These are phyloP conservation scores for Netelia virgata DNA, from an alignment of 2,888 invertebrate species.

Conservation along the genomic window DNA sequence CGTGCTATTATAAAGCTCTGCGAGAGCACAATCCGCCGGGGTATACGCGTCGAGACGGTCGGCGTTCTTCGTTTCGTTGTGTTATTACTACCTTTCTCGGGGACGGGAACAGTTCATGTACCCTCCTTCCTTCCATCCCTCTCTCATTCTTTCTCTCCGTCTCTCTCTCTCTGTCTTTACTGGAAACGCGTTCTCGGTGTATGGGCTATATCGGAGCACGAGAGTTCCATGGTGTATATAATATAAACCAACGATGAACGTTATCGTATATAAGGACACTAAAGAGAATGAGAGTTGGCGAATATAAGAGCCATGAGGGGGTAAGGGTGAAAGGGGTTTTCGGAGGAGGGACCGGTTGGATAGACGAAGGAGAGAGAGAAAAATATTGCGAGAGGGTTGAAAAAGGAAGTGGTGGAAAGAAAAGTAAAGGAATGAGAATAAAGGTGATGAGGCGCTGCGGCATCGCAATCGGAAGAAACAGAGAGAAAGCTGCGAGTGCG, in stretches of 20 bases:
- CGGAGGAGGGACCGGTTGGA: neutral
- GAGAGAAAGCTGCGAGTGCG: neutral
- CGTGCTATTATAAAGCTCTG: slow-evolving; percentile 78
- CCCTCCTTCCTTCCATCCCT: neutral
- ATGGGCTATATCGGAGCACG: neutral
- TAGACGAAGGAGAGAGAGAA: neutral
- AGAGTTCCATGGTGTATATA: neutral
- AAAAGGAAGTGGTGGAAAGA: slow-evolving; percentile 2
- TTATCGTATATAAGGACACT: neutral
- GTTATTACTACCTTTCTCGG: slow-evolving; percentile 61
- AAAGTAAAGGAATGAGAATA: neutral
- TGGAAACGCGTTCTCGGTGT: neutral
- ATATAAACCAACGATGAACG: neutral
- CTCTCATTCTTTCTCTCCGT: neutral
- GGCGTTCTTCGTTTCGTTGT: slow-evolving; percentile 65
- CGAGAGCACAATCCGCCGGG: slow-evolving; percentile 67
- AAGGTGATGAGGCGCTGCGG: neutral
- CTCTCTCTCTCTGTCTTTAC: neutral
- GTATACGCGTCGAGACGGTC: slow-evolving; percentile 62
- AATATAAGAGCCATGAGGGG: neutral
- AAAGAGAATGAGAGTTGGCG: neutral
- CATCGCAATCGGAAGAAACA: slow-evolving; percentile 1
- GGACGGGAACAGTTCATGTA: slow-evolving; percentile 14
- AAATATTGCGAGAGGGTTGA: slow-evolving; percentile 21
- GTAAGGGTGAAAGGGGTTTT: neutral